Conservation (phyloP, 2,888 invertebrate genomes). For the Cataglyphis altisquamis region DNA sequence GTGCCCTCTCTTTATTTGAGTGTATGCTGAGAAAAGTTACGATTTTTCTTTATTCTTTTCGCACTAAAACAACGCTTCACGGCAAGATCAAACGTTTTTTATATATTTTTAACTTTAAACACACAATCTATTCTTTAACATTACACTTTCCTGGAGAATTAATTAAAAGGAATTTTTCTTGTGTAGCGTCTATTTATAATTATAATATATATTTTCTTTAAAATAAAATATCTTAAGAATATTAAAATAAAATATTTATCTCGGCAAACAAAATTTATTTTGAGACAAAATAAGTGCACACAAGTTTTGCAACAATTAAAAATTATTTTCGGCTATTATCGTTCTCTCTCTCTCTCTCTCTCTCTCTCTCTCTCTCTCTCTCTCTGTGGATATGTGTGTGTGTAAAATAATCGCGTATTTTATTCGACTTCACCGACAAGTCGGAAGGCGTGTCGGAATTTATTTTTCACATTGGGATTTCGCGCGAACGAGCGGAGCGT, state of each 20-base stretch:
- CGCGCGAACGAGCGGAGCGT: constrained; percentile 54
- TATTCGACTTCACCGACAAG: constrained; percentile 10
- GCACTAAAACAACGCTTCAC: neutral
- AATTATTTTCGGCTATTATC: neutral
- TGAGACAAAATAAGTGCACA: neutral
- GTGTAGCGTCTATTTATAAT: neutral
- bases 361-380: too few species aligned
- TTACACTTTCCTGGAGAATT: neutral
- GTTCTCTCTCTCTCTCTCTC: too few species aligned
- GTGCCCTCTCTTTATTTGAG: neutral
- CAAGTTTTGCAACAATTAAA: neutral
- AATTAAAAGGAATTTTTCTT: neutral
- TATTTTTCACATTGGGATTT: constrained; percentile 51
- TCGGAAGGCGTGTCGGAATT: constrained; percentile 28
- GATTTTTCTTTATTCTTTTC: neutral
- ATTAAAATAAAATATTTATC: neutral
- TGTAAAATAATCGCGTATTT: constrained; percentile 8
- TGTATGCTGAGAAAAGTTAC: constrained; percentile 5
- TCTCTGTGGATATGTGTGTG: too few species aligned
- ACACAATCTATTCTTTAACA: neutral
- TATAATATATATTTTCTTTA: neutral
- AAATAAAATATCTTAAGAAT: neutral
- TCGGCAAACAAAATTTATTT: neutral
- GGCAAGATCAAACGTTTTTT: constrained; percentile 9
- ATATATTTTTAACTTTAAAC: neutral